Percentiles rank a stretch among this genome's conserved stretches.
Evolutionary conservation across 2,888 invertebrate species (phyloP).

Genomic region (Polylopha cassiicola): DNA sequence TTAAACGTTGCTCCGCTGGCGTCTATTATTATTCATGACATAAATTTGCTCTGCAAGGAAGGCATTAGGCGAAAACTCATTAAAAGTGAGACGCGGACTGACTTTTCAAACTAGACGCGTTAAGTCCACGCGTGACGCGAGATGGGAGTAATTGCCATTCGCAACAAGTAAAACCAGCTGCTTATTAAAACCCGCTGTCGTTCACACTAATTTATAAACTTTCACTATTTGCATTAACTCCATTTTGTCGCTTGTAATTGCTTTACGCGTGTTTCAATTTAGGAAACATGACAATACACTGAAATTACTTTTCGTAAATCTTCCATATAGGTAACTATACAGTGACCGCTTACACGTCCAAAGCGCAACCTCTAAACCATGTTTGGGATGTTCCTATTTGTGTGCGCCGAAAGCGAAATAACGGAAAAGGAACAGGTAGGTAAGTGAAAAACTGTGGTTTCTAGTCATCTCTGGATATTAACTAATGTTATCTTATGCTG

Average conservation of each 20-base stretch:
- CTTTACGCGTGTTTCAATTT: slow-evolving; percentile 5
- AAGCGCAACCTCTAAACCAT: too few species aligned
- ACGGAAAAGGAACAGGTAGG: too few species aligned
- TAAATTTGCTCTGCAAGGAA: slow-evolving; percentile 70
- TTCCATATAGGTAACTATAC: too few species aligned
- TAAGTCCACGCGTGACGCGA: slow-evolving; percentile 73
- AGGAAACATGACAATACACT: too few species aligned
- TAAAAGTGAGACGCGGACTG: slow-evolving; percentile 72
- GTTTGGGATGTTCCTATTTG: too few species aligned
- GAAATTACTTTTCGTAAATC: too few species aligned
- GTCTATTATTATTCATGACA: slow-evolving; percentile 75
- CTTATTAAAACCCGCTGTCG: slow-evolving; percentile 64
- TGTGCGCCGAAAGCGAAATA: too few species aligned
- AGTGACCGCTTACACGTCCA: too few species aligned
- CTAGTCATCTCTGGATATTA: too few species aligned
- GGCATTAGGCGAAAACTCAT: slow-evolving; percentile 76
- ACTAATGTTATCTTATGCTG: too few species aligned
- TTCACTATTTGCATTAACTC: slow-evolving; percentile 33
- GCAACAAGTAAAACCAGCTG: slow-evolving; percentile 54
- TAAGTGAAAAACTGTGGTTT: too few species aligned
- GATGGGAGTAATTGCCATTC: slow-evolving; percentile 65
- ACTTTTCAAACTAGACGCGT: slow-evolving; percentile 75
- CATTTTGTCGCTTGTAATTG: slow-evolving; percentile 17
- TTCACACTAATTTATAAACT: slow-evolving; percentile 63
- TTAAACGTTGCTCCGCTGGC: slow-evolving; percentile 66